A percentile compares a stretch with the other conserved stretches of the same genome.
These are phyloP conservation scores for Chrysolina americana DNA, from an alignment of 2,888 invertebrate genomes.

Conservation along the genomic window DNA sequence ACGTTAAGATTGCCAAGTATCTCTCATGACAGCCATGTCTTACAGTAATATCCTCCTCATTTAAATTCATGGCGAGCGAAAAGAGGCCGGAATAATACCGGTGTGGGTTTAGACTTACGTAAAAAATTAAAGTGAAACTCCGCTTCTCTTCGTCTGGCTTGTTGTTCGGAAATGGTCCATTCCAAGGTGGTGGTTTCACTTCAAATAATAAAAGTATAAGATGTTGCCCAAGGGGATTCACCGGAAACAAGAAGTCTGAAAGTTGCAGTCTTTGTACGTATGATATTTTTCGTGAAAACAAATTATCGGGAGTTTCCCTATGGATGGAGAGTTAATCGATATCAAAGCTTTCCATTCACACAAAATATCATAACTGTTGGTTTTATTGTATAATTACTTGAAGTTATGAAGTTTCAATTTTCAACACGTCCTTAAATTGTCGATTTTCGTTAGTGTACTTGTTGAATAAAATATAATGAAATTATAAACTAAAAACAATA, in stretches of 20 bases:
- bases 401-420: no score
- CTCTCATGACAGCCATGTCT: conserved; percentile 45
- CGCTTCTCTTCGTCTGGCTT: background rate
- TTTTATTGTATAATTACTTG: no score
- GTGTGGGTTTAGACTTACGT: conserved; percentile 38
- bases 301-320: no score
- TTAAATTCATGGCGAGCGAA: conserved; percentile 52
- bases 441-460: no score
- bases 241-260: background rate
- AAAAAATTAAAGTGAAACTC: conserved; percentile 39
- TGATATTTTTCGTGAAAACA: conserved; percentile 22
- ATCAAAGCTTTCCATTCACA: no score
- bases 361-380: no score
- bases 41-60: conserved; percentile 48
- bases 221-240: background rate
- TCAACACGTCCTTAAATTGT: no score
- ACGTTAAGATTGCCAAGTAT: conserved; percentile 44
- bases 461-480: no score
- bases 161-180: background rate
- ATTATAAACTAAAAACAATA: no score
- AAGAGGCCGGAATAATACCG: conserved; percentile 43
- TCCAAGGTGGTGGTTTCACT: background rate
- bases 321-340: no score
- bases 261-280: conserved; percentile 2
- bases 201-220: background rate